These are phyloP conservation scores for Tachina fera DNA, from an alignment of 2,888 invertebrate genomes.

Conservation along the genomic window DNA sequence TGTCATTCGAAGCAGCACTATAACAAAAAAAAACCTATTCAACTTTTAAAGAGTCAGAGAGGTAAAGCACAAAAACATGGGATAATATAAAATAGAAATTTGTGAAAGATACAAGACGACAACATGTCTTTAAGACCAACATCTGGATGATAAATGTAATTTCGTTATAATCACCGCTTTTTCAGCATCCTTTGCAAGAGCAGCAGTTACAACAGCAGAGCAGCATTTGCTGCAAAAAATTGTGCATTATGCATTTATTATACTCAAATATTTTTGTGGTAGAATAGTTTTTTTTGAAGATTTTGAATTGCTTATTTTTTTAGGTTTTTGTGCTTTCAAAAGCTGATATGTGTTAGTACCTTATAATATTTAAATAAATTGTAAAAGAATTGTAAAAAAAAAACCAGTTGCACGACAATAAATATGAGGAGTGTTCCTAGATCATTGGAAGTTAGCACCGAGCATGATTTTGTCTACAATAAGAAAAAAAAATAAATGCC, in stretches of 20 bases:
- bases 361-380: too few species aligned
- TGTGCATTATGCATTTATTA: constrained; percentile 7
- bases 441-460: too few species aligned
- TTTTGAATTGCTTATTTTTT: not conserved
- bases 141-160: constrained; percentile 67
- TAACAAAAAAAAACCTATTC: not conserved
- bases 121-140: constrained; percentile 64
- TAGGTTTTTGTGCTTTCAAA: not conserved
- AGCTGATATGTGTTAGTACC: not conserved
- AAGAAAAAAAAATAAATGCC: too few species aligned
- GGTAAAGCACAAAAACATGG: not conserved
- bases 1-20: not conserved
- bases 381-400: too few species aligned
- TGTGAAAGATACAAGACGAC: constrained; percentile 51
- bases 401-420: too few species aligned
- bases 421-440: too few species aligned
- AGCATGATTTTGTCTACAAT: too few species aligned
- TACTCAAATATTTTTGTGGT: not conserved
- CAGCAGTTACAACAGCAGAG: not conserved
- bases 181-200: constrained; percentile 7
- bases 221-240: not conserved
- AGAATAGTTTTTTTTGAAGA: not conserved
- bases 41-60: not conserved
- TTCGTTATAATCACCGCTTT: constrained; percentile 54
- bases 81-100: constrained; percentile 1